phyloP scores from a whole-genome alignment of 2,113 vertebrate species.

The Hyla sarda region DNA sequence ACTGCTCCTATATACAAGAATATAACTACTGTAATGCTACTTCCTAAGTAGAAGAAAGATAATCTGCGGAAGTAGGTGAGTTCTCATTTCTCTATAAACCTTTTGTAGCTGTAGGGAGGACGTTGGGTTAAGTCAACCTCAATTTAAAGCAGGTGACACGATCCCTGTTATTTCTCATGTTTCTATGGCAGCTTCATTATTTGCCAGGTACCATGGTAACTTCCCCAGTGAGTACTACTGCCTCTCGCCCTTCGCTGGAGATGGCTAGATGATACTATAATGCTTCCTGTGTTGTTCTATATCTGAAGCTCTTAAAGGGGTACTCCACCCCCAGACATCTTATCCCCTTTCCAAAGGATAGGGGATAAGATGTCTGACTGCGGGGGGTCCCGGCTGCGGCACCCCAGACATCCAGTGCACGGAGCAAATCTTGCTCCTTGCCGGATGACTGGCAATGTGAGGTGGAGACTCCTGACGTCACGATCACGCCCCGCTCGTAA shows the following conservation, averaged over 20 bases:
- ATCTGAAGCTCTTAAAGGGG: neutral
- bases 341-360: too few relatives aligned
- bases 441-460: too few relatives aligned
- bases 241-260: neutral
- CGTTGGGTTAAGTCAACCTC: neutral
- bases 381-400: too few relatives aligned
- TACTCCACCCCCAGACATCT: too few relatives aligned
- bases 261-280: conserved; percentile 12
- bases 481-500: too few relatives aligned
- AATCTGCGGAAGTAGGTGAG: neutral
- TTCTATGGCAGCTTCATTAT: conserved; percentile 56
- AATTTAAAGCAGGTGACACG: conserved; percentile 5
- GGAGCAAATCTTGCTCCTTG: too few relatives aligned
- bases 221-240: neutral
- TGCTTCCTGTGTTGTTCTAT: neutral
- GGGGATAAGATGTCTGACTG: neutral
- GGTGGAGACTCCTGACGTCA: too few relatives aligned
- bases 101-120: neutral
- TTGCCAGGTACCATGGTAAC: conserved; percentile 45
- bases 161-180: conserved; percentile 22
- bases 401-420: too few relatives aligned
- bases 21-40: neutral
- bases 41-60: neutral
- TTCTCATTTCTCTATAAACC: neutral
- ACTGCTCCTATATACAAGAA: neutral